Evolutionary conservation across 30 jellyfish, hydroid and myxozoan species (phyloP).

Genomic region (Chironex yamaguchii): DNA sequence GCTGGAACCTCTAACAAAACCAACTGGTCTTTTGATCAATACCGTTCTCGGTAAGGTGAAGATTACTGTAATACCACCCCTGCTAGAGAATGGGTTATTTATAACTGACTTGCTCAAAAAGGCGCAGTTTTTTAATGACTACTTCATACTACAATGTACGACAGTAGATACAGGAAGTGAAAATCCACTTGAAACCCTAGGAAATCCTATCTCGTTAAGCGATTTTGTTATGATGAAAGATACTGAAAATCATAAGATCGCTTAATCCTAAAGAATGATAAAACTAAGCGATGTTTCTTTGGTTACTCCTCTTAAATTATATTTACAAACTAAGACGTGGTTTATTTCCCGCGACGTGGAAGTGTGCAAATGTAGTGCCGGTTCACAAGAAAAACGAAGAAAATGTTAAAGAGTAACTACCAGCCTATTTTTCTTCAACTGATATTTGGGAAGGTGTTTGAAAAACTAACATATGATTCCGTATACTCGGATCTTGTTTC

Average conservation of each 20-base stretch:
- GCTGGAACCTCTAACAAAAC: slow-evolving; percentile 25
- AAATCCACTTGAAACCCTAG: slow-evolving; percentile 32
- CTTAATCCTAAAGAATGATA: background rate
- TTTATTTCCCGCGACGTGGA: background rate
- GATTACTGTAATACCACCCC: slow-evolving; percentile 58
- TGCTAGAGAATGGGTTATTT: slow-evolving; percentile 36
- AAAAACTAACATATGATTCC: background rate
- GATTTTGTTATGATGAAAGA: background rate
- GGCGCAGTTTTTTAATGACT: slow-evolving; percentile 59
- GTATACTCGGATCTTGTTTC: background rate
- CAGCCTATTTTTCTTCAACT: background rate
- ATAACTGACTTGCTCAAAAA: slow-evolving; percentile 27
- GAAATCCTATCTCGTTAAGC: background rate
- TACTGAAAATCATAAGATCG: slow-evolving; percentile 4
- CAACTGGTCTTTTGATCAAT: slow-evolving; percentile 50
- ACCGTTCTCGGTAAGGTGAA: slow-evolving; percentile 47
- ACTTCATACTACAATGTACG: slow-evolving; percentile 61
- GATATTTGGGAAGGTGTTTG: background rate
- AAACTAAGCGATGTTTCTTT: background rate
- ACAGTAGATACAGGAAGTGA: slow-evolving; percentile 38
- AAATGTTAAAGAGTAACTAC: background rate
- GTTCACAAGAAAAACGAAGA: background rate
- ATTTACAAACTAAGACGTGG: background rate
- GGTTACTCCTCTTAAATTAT: background rate
- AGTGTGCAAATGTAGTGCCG: background rate